Conservation (phyloP, 1,140 invertebrate genomes). For the Druon quercuslanigerum region DNA sequence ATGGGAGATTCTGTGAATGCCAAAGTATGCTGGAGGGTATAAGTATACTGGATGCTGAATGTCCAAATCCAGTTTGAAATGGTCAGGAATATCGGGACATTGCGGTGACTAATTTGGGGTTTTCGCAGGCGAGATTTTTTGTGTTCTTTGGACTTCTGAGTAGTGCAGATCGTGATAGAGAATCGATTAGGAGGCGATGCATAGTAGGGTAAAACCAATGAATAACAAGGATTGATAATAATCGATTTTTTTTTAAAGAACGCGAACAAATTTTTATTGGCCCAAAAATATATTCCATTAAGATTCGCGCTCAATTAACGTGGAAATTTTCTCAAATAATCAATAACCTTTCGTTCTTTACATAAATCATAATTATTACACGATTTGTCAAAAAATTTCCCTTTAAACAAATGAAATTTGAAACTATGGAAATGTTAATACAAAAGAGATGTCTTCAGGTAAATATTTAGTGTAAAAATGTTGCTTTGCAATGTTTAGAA, state of each 20-base stretch:
- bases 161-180: background rate
- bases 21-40: slow-evolving; percentile 26
- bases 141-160: background rate
- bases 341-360: too few relatives aligned
- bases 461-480: too few relatives aligned
- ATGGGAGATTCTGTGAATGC: slow-evolving; percentile 25
- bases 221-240: background rate
- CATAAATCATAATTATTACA: too few relatives aligned
- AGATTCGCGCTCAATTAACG: too few relatives aligned
- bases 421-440: too few relatives aligned
- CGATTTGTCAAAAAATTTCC: too few relatives aligned
- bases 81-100: slow-evolving; percentile 25
- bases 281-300: too few relatives aligned
- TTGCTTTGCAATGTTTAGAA: too few relatives aligned
- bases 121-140: background rate
- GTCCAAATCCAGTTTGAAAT: slow-evolving; percentile 9
- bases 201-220: background rate
- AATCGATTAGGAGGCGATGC: background rate
- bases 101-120: background rate
- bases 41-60: slow-evolving; percentile 11
- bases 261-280: too few relatives aligned
- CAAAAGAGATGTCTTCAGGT: too few relatives aligned
- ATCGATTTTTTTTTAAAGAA: background rate
- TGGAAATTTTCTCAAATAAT: too few relatives aligned
- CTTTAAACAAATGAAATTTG: too few relatives aligned